phyloP scores from a whole-genome alignment of 2,888 invertebrate genomes.

The Hymenopus coronatus region DNA sequence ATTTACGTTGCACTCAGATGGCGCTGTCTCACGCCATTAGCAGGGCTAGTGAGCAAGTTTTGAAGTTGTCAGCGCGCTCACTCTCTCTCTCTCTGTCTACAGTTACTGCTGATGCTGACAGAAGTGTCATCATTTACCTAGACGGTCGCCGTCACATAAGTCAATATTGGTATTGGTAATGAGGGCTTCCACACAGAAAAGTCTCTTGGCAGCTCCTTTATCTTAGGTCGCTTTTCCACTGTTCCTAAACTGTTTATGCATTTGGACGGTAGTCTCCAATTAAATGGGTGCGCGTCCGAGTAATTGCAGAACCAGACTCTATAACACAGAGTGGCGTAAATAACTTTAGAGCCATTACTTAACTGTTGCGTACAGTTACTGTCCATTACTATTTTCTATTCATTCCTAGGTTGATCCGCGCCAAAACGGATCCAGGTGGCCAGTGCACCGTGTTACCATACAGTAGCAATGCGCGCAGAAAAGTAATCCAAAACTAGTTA shows the following conservation, averaged over 20 bases:
- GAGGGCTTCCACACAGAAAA: not conserved
- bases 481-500: too few species aligned
- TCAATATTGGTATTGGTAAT: conserved; percentile 14
- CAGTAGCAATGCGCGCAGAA: too few species aligned
- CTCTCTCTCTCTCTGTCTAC: not conserved
- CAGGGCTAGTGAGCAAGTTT: not conserved
- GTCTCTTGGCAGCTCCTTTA: not conserved
- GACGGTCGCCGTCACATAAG: not conserved
- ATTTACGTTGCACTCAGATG: not conserved
- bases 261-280: not conserved
- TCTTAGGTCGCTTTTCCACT: not conserved
- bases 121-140: not conserved
- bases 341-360: not conserved
- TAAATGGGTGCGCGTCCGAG: not conserved
- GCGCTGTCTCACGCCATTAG: not conserved
- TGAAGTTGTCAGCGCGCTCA: not conserved
- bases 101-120: not conserved
- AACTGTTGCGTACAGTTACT: too few species aligned
- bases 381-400: too few species aligned
- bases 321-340: not conserved
- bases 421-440: too few species aligned
- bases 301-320: not conserved
- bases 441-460: too few species aligned
- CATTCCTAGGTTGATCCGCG: too few species aligned
- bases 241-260: not conserved